Evolutionary conservation across 2,113 vertebrate species (phyloP).

Genomic region (Lampris megalopsis): DNA sequence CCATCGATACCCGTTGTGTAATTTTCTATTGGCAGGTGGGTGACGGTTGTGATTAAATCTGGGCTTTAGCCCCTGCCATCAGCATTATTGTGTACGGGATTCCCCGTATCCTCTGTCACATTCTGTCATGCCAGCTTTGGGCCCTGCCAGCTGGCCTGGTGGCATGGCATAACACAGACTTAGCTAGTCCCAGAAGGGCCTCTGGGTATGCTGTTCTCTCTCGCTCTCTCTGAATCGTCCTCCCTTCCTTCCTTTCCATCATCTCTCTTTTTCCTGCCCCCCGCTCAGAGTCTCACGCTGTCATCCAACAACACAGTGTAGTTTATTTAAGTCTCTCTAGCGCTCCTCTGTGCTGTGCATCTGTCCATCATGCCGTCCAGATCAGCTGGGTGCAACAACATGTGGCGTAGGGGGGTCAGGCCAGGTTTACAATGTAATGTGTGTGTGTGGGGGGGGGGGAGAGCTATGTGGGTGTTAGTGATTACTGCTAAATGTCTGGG

Average conservation of each 20-base stretch:
- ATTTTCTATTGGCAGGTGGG: slow-evolving; percentile 84
- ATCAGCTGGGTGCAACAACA: slow-evolving; percentile 38
- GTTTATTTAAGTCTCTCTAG: slow-evolving; percentile 62
- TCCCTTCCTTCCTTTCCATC: slow-evolving; percentile 33
- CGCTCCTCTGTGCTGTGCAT: slow-evolving; percentile 21
- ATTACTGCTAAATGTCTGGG: slow-evolving; percentile 66
- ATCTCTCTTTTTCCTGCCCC: slow-evolving; percentile 22
- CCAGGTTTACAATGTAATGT: slow-evolving; percentile 68
- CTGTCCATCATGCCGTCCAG: slow-evolving; percentile 52
- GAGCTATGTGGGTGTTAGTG: slow-evolving; percentile 50
- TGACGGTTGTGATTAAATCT: slow-evolving; percentile 84
- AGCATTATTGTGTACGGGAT: slow-evolving; percentile 84
- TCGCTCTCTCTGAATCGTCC: not conserved
- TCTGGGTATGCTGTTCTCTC: slow-evolving; percentile 23
- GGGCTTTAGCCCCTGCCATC: slow-evolving; percentile 78
- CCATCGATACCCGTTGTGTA: slow-evolving; percentile 75
- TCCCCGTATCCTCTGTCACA: slow-evolving; percentile 83
- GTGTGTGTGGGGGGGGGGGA: slow-evolving; percentile 1
- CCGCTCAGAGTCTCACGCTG: slow-evolving; percentile 42
- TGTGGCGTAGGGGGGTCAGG: slow-evolving; percentile 38
- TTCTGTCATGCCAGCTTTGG: slow-evolving; percentile 82
- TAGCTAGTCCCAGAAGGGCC: slow-evolving; percentile 55
- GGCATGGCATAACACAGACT: slow-evolving; percentile 71
- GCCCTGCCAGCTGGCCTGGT: slow-evolving; percentile 79
- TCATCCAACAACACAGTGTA: slow-evolving; percentile 35